Conservation (phyloP, 1,140 invertebrate species). For the Wasmannia auropunctata region DNA sequence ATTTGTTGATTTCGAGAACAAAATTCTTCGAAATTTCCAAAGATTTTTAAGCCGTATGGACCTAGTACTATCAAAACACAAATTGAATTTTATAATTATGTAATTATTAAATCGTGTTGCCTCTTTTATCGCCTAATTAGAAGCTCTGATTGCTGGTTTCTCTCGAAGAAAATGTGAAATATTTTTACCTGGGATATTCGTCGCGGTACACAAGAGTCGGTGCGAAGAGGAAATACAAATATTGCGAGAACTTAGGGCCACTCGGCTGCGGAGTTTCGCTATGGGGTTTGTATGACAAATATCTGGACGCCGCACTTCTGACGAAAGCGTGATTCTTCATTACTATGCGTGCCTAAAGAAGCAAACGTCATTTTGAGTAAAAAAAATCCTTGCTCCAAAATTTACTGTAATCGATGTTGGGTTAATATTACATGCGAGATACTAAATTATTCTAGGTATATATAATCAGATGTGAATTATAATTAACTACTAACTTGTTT, state of each 20-base stretch:
- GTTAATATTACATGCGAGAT: too few species aligned
- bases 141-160: neutral
- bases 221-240: conserved; percentile 93
- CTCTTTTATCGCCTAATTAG: neutral
- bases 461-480: too few species aligned
- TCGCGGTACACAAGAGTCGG: conserved; percentile 95
- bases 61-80: neutral
- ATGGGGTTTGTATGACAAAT: conserved; percentile 81
- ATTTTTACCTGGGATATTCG: conserved; percentile 91
- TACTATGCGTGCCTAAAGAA: conserved; percentile 89
- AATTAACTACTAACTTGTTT: too few species aligned
- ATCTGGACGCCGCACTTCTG: conserved; percentile 87
- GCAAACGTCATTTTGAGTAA: neutral
- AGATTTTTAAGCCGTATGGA: neutral
- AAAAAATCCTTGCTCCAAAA: too few species aligned
- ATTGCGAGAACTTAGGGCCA: conserved; percentile 91
- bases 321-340: conserved; percentile 96
- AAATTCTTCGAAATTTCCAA: neutral
- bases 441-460: too few species aligned
- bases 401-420: too few species aligned
- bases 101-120: too few species aligned
- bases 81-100: neutral
- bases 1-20: neutral
- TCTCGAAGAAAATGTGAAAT: neutral
- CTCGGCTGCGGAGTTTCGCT: conserved; percentile 67